phyloP scores from a whole-genome alignment of 2,888 invertebrate species.

The Neuroscelio doddi region DNA sequence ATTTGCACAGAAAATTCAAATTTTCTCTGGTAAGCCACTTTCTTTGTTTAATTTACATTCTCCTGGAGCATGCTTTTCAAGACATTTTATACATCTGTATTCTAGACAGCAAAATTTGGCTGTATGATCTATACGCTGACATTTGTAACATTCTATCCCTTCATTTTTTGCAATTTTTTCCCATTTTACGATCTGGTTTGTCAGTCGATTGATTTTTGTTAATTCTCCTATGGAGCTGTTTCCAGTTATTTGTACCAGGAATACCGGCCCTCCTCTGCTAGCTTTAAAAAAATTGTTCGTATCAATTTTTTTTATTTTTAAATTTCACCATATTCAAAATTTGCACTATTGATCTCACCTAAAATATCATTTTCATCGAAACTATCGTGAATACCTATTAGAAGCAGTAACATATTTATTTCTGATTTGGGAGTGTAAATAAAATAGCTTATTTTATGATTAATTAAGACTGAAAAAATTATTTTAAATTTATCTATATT shows the following conservation, averaged over 20 bases:
- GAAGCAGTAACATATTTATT: too few species aligned
- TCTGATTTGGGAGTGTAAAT: too few species aligned
- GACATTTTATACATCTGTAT: constrained; percentile 38
- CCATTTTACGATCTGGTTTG: constrained; percentile 21
- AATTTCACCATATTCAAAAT: too few species aligned
- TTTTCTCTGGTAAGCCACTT: too few species aligned
- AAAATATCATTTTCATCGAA: too few species aligned
- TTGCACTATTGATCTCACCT: too few species aligned
- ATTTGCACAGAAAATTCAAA: constrained; percentile 20
- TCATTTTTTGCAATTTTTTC: constrained; percentile 28
- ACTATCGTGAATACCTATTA: too few species aligned
- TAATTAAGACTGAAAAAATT: too few species aligned
- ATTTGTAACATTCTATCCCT: constrained; percentile 36
- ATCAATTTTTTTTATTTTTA: constrained; percentile 4
- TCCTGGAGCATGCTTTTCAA: constrained; percentile 21
- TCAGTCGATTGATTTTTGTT: not conserved
- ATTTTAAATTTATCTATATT: too few species aligned
- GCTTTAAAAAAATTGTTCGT: too few species aligned
- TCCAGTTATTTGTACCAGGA: constrained; percentile 2
- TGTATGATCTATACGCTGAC: constrained; percentile 35
- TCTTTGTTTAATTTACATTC: constrained; percentile 17
- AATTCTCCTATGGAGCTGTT: not conserved
- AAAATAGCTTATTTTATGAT: too few species aligned
- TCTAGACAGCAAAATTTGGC: constrained; percentile 29
- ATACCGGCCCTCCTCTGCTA: constrained; percentile 1